Evolutionary conservation across 2,797 vertebrate species (phyloP), one percentile per base, ranked within the genome.

Genomic region (Xerus rutilus): DNA sequence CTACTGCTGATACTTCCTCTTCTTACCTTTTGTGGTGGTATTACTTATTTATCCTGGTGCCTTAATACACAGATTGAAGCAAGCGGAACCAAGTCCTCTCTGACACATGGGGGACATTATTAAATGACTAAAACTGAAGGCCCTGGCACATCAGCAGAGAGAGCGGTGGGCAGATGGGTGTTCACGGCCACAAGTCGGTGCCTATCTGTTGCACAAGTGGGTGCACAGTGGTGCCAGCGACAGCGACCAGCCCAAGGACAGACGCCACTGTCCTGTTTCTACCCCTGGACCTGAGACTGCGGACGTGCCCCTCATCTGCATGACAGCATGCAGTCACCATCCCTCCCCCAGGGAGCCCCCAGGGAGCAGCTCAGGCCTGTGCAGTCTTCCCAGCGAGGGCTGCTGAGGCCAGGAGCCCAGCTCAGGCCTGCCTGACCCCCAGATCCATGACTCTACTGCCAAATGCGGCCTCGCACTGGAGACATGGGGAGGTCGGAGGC

Each of bases 51-150:
- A 97, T 15, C 45, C 43, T 97, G 94, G 94, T 43, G 91, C 45
- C 92, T 76, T 78, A 96, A 96, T 49, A 95, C 88, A 95, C 59
- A 84, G 77, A 95, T 82, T 93, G 32, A 43, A 97, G 76, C 82
- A 67, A 89, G 74, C 0, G 2, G 70, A 84, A 85, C 23, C 25
- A 23, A 21, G 59, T 62, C 59, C 88, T 73, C 67, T 88, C 88
- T 1, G 1, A 14, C 67, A 86, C 81, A 88, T 30, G 30, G 54
- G 65, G 70, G 67, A 73, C 96, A 74, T 74, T 91, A 73, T n/a
- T 92, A 96, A 94, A 45, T 39, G 54, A 32, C 14, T 79, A 78
- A 84, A 49, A 47, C 17, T 15, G 64, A 83, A 65, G 62, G 28
- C 59, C 20, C 83, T 21, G 45, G 39, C 39, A 39, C 20, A 57